Base-by-base conservation (phyloP, 92 coral and sea anemone genomes). In the Porites evermanni region DNA sequence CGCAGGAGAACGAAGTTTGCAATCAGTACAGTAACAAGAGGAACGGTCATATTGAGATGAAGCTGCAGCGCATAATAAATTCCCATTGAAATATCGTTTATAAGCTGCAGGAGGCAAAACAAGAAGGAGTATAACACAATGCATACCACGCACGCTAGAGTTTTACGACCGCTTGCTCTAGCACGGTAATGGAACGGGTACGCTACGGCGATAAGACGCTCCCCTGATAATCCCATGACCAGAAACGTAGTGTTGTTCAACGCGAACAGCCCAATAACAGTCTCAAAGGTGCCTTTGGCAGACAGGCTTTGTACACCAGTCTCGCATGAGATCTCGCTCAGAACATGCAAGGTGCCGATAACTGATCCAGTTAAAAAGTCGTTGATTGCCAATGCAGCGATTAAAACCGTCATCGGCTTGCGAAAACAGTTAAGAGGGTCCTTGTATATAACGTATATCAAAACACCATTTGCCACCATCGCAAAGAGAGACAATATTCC, bases 351-450 rank as follows among this genome's bases (percentile, higher is more conserved):
- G 1, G 54, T 4, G 17, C 83, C 54, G 19, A 84, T 20, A 14
- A 77, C 81, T 3, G 83, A 65, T 1, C 88, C 88, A 0, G 83
- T 84, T 7, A 84, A 53, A 7, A 84, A 84, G 54, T 84, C 88
- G 76, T 75, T 58, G 19, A 77, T 68, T 2, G 88, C 88, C 54
- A 84, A 23, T 3, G 88, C 66, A 7, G 88, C 83, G 38, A 84
- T 75, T 1, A 84, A 56, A 50, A 84, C 88, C 6, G 82, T 66
- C n/a, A 84, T 84, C 6, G 88, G 81, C 60, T 76, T 84, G 26
- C 88, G 88, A 84, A 84, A 84, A 38, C 75, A 84, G 66, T 68
- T 78, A 0, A 84, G 19, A 9, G 88, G 88, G 8, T 84, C 88
- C 44, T 51, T 75, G 77, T 76, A 84, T 67, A 84, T 76, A 16